phyloP scores from a whole-genome alignment of 2,888 invertebrate species.

The Ligdia adustata region DNA sequence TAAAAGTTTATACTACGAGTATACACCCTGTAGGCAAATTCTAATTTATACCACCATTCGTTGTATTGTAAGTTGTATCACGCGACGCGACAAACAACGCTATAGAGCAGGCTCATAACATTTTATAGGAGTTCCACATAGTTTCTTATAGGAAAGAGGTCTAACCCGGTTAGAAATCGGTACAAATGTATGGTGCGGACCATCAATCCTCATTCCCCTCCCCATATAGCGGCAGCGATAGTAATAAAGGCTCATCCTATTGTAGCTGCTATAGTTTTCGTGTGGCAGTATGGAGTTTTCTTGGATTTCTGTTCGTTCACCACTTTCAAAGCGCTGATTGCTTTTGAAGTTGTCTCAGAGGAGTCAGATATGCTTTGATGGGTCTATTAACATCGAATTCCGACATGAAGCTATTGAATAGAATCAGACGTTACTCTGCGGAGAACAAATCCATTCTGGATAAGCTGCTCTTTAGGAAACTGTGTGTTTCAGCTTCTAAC shows the following conservation, averaged over 20 bases:
- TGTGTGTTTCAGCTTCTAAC: too few species aligned
- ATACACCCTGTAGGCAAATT: background rate
- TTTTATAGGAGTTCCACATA: constrained; percentile 19
- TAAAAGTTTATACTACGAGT: background rate
- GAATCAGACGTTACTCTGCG: too few species aligned
- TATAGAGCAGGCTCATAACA: constrained; percentile 8
- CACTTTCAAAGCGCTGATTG: too few species aligned
- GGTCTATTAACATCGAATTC: too few species aligned
- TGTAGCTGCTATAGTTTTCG: constrained; percentile 1
- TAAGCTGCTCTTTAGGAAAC: too few species aligned
- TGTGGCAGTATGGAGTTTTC: constrained; percentile 17
- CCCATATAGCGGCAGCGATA: constrained; percentile 22
- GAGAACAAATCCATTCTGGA: too few species aligned
- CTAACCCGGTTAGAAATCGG: constrained; percentile 23
- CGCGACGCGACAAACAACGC: constrained; percentile 20
- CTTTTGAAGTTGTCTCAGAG: too few species aligned
- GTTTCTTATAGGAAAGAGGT: constrained; percentile 13
- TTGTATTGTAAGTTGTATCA: background rate
- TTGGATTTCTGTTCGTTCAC: too few species aligned
- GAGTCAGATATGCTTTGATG: too few species aligned
- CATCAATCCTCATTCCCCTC: constrained; percentile 28
- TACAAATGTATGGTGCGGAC: constrained; percentile 21
- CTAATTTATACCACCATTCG: constrained; percentile 4
- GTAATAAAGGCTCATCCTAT: constrained; percentile 27
- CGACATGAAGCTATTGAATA: too few species aligned